phyloP scores from a whole-genome alignment of 1,140 invertebrate species.

The Acyrthosiphon pisum region DNA sequence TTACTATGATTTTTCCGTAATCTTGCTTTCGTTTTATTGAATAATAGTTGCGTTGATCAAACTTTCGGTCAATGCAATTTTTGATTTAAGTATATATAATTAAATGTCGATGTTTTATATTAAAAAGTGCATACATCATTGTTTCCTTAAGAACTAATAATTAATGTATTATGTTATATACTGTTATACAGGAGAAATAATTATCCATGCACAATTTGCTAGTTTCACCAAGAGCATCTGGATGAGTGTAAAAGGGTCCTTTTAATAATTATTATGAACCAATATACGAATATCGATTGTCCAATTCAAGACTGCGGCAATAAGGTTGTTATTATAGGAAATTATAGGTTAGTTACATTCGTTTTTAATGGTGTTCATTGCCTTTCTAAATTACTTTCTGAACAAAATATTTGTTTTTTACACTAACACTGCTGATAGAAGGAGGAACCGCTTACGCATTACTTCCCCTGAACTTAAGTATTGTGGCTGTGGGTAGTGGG shows the following conservation, averaged over 20 bases:
- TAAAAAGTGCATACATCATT: neutral
- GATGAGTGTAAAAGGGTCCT: neutral
- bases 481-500: neutral
- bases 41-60: neutral
- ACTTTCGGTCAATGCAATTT: neutral
- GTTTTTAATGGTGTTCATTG: neutral
- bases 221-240: neutral
- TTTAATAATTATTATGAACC: neutral
- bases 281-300: neutral
- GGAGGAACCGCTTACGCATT: neutral
- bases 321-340: neutral
- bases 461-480: neutral
- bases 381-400: neutral
- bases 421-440: neutral
- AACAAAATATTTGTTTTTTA: neutral
- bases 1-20: neutral
- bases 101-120: neutral
- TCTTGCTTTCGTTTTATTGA: slow-evolving; percentile 17
- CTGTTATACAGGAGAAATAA: neutral
- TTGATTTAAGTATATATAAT: slow-evolving; percentile 16
- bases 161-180: neutral
- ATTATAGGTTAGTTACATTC: neutral
- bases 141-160: neutral
- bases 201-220: neutral
- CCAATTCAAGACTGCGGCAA: neutral